Evolutionary conservation across 2,888 invertebrate genomes (phyloP).

Genomic region (Platerodrilus igneus): DNA sequence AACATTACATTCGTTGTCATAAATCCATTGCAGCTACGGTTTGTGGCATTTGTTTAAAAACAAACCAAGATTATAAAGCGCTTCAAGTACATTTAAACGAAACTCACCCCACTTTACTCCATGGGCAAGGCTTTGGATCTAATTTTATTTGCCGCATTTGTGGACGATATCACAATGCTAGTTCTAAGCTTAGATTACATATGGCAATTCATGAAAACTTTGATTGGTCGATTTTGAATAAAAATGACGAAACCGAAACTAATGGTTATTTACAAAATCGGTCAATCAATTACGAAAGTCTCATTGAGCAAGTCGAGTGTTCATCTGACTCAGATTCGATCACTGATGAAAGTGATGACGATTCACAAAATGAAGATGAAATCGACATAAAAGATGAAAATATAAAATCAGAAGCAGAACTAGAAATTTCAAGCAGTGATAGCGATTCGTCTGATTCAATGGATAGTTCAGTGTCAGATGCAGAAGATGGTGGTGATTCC

Average conservation of each 20-base stretch:
- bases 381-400: too few species aligned
- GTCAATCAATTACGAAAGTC: slow-evolving; percentile 42
- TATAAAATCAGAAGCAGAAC: slow-evolving; percentile 7
- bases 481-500: slow-evolving; percentile 24
- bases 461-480: slow-evolving; percentile 13
- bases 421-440: too few species aligned
- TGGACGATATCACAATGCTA: slow-evolving; percentile 54
- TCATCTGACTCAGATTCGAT: slow-evolving; percentile 25
- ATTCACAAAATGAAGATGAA: too few species aligned
- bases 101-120: slow-evolving; percentile 50
- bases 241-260: too few species aligned
- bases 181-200: slow-evolving; percentile 53
- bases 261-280: too few species aligned
- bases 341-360: slow-evolving; percentile 15
- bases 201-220: slow-evolving; percentile 55
- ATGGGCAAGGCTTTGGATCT: slow-evolving; percentile 52
- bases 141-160: slow-evolving; percentile 55
- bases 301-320: slow-evolving; percentile 39
- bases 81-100: slow-evolving; percentile 50
- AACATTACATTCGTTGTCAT: slow-evolving; percentile 56
- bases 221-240: slow-evolving; percentile 38
- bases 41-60: slow-evolving; percentile 56
- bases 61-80: slow-evolving; percentile 50
- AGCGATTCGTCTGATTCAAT: too few species aligned
- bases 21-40: slow-evolving; percentile 55